Evolutionary conservation across 2,113 vertebrate species (phyloP), one percentile per base, ranked within the genome.

Genomic region (Megalops atlanticus): DNA sequence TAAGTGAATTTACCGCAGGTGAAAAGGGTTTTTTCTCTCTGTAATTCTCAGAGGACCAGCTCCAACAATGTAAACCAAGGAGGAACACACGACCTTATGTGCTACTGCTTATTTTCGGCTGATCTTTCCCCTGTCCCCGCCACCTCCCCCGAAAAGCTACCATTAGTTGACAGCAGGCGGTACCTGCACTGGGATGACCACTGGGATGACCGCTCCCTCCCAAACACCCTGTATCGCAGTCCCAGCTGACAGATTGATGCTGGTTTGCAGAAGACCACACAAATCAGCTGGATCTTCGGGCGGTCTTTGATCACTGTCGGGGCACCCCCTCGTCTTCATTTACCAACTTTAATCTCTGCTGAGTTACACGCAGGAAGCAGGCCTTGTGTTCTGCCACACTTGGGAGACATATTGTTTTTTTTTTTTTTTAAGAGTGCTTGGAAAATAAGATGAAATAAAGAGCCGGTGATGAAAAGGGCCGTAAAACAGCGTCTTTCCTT

Each of bases 181-280:
- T 88, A 91, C 87, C 90, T 91, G 89, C 79, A 87, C 81, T 72
- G 49, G 70, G 58, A 18, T 33, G 38, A n/a, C n/a, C 33, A 58
- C 41, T 72, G 49, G 70, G 58, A 18, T 33, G 38, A n/a, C n/a
- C 33, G 38, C 41, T 11, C 73, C 18, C 33, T 3, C 54, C 54
- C 49, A 21, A 0, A 14, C 24, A 58, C 38, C 52, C 74, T 78
- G 81, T 82, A 86, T 81, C 80, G 83, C 85, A 89, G 81, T 58
- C 82, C 83, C 81, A 83, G 79, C 85, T 91, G 88, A 90, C 84
- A 87, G 86, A 90, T 88, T 89, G 84, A 91, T 89, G 74, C 69
- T 24, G 1, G 78, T 76, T 41, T 69, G 76, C 80, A 83, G 82
- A 76, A 82, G 81, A 91, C 83, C 87, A 90, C 74, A 78, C 47